Base-by-base conservation (phyloP, 2,113 vertebrate species). In the Chrysochloris asiatica region DNA sequence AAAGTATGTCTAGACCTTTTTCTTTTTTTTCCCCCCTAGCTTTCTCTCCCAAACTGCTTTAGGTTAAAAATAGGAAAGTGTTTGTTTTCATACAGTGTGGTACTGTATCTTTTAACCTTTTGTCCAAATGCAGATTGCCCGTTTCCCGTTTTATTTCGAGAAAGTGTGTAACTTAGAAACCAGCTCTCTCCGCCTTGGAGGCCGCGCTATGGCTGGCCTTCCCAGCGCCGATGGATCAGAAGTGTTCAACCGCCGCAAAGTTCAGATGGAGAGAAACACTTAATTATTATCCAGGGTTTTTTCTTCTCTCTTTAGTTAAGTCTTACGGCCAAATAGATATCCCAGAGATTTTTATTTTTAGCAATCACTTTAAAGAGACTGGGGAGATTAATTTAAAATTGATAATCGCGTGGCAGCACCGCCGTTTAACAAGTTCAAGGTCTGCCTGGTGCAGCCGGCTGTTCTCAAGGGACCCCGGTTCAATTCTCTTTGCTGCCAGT, bases 361-460 rank as follows among this genome's bases (percentile, higher is more conserved):
- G 97, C 97, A 98, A 95, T 93, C 97, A 95, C 97, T 97, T 97
- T 97, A 96, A 96, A 97, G 95, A 95, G 97, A 96, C 96, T 94
- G 96, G 96, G 95, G 97, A 97, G 97, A 97, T 98, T 97, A 97
- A 98, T 98, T 98, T 98, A 97, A 98, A 98, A 98, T 97, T 97
- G 97, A 98, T 98, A 98, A 97, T 97, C 56, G 52, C 96, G 65
- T 95, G 95, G 96, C 97, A 97, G 97, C 96, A 88, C 97, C 96
- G 95, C 97, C 95, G 96, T 89, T 98, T 98, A 98, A 98, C 98
- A 98, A 98, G 98, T 97, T 97, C 96, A 90, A 96, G 97, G 97
- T 97, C 97, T 97, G 97, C 97, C 97, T 97, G 3, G 77, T 69
- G 92, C 95, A 97, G 97, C 96, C 89, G 91, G 91, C 95, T 93